Conservation (phyloP, 2,888 invertebrate species). For the Cheilosia grossa region DNA sequence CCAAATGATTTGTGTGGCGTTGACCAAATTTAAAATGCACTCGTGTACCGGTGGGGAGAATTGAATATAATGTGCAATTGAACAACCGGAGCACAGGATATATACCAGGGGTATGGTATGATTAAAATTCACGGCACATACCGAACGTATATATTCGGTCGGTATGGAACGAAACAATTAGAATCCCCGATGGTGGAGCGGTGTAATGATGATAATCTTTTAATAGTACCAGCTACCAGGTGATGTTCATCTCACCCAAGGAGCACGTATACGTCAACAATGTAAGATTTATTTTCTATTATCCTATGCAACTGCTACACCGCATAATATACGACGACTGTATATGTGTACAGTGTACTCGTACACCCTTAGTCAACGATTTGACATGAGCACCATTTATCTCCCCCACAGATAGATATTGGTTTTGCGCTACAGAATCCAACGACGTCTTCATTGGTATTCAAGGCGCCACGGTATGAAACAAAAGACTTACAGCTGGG, state of each 20-base stretch:
- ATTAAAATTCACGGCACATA: slow-evolving; percentile 67
- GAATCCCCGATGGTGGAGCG: slow-evolving; percentile 44
- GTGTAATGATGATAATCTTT: slow-evolving; percentile 71
- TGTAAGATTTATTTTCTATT: slow-evolving; percentile 74
- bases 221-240: slow-evolving; percentile 73
- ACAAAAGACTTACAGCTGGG: slow-evolving; percentile 69
- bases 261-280: slow-evolving; percentile 71
- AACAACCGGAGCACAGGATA: slow-evolving; percentile 55
- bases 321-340: slow-evolving; percentile 38
- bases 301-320: slow-evolving; percentile 62
- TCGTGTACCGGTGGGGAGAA: slow-evolving; percentile 21
- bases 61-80: slow-evolving; percentile 26
- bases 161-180: slow-evolving; percentile 70
- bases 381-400: slow-evolving; percentile 69
- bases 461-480: slow-evolving; percentile 61
- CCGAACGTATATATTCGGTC: neutral
- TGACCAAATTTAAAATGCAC: slow-evolving; percentile 72
- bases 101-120: slow-evolving; percentile 7
- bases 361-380: slow-evolving; percentile 15
- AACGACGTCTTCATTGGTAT: slow-evolving; percentile 63
- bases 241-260: slow-evolving; percentile 67
- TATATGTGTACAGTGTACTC: too few relatives aligned
- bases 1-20: slow-evolving; percentile 60
- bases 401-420: slow-evolving; percentile 57
- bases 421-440: slow-evolving; percentile 46